These are phyloP conservation scores for Dolichallabes microphthalmus DNA, from an alignment of 2,113 vertebrate species.

Conservation along the genomic window DNA sequence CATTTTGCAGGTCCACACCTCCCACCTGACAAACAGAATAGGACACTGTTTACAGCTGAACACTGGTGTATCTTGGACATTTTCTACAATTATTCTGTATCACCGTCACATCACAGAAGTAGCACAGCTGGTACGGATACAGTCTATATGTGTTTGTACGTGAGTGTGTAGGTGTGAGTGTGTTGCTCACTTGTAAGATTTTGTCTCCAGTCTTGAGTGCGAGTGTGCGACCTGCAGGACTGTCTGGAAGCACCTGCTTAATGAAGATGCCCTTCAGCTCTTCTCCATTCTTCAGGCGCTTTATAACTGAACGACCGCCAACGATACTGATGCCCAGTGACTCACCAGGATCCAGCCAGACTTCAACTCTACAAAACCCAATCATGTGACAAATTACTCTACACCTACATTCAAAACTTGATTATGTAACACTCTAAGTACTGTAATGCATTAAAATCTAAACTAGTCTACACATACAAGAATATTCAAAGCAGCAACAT, in stretches of 20 bases:
- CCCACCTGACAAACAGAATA: constrained; percentile 75
- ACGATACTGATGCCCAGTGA: constrained; percentile 97
- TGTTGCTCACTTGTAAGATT: constrained; percentile 85
- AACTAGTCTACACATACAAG: background rate
- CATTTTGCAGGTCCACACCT: constrained; percentile 83
- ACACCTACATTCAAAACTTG: background rate
- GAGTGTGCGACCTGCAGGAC: constrained; percentile 82
- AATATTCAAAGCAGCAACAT: background rate
- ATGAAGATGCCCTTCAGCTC: constrained; percentile 98
- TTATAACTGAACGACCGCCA: constrained; percentile 91
- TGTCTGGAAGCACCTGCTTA: constrained; percentile 89
- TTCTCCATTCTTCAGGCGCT: constrained; percentile 92
- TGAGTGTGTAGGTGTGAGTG: constrained; percentile 9
- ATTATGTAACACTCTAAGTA: background rate
- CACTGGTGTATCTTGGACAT: background rate
- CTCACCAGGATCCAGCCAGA: constrained; percentile 80
- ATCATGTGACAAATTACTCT: background rate
- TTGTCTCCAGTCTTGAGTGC: constrained; percentile 95
- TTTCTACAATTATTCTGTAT: background rate
- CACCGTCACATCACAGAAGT: background rate
- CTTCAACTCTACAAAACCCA: constrained; percentile 79
- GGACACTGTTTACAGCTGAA: background rate
- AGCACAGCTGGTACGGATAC: background rate
- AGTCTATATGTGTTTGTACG: background rate
- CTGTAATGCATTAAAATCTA: background rate